Evolutionary conservation across 2,113 vertebrate genomes (phyloP), one percentile per base, ranked within the genome.

Genomic region (Falco punctatus): DNA sequence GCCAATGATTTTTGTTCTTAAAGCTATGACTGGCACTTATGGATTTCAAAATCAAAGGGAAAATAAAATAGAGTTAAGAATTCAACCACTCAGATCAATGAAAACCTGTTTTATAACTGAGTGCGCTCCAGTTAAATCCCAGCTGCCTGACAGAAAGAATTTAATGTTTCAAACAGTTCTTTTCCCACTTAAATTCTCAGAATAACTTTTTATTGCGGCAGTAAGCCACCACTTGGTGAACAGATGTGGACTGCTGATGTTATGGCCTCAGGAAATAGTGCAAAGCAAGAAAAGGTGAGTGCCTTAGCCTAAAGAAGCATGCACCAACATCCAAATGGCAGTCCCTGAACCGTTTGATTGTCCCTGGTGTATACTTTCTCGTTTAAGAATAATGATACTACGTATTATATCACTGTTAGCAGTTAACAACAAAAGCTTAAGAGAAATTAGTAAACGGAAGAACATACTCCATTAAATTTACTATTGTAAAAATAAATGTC

Each of bases 31-130:
- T 98, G 96, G 86, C 97, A 97, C 80, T 97, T 97, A 97, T 71
- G 62, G 97, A 98, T 98, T 98, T 96, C 66, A 96, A 96, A 97
- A 98, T 97, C 97, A 97, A 97, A 97, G 89, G 80, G 95, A 97
- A 98, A 98, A 98, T 97, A 98, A 97, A 93, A 92, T 87, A 84
- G 91, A 95, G 95, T 95, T 96, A 97, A 94, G 97, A 97, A 98
- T 97, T 97, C 93, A 96, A 91, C 89, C 90, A 40, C 67, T 95
- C 58, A 94, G 87, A 97, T 98, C 95, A 42, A 98, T 98, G 85
- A 92, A 96, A 97, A 95, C 72, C 40, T 58, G 81, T 85, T 97
- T 97, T 96, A 93, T 92, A 97, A 95, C 82, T 62, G 62, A 86
- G 73, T 21, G 62, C 64, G 74, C 83, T 94, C 52, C 88, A 81